Evolutionary conservation across 1,140 invertebrate genomes (phyloP).

Genomic region (Drosophila equinoxialis): DNA sequence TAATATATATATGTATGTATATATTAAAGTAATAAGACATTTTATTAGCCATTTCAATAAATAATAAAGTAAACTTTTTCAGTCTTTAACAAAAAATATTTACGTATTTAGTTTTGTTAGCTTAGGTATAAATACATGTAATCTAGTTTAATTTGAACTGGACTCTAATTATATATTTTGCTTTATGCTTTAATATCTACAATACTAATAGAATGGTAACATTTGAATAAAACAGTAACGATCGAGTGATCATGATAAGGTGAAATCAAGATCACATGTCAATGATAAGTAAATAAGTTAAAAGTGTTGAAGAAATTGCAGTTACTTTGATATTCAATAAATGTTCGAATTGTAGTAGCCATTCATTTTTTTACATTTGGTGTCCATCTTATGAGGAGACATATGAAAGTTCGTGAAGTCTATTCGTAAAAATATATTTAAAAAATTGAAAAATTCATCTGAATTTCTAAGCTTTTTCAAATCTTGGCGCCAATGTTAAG

Average conservation of each 20-base stretch:
- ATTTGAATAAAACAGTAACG: neutral
- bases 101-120: neutral
- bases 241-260: neutral
- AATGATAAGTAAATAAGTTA: neutral
- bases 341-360: neutral
- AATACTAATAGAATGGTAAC: slow-evolving; percentile 11
- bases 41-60: slow-evolving; percentile 24
- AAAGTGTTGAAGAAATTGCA: neutral
- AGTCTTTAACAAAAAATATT: slow-evolving; percentile 23
- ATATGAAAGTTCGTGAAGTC: slow-evolving; percentile 1
- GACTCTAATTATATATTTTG: neutral
- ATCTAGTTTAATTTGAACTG: slow-evolving; percentile 12
- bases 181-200: neutral
- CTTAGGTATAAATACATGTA: neutral
- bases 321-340: neutral
- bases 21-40: slow-evolving; percentile 13
- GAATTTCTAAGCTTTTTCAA: slow-evolving; percentile 11
- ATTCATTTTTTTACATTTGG: neutral
- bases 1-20: neutral
- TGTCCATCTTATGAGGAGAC: neutral
- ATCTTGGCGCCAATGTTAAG: slow-evolving; percentile 48
- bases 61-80: slow-evolving; percentile 25
- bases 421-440: neutral
- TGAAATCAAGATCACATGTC: neutral
- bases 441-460: neutral